Base-by-base conservation (phyloP, 2,888 invertebrate genomes). In the Trichogramma evanescens region DNA sequence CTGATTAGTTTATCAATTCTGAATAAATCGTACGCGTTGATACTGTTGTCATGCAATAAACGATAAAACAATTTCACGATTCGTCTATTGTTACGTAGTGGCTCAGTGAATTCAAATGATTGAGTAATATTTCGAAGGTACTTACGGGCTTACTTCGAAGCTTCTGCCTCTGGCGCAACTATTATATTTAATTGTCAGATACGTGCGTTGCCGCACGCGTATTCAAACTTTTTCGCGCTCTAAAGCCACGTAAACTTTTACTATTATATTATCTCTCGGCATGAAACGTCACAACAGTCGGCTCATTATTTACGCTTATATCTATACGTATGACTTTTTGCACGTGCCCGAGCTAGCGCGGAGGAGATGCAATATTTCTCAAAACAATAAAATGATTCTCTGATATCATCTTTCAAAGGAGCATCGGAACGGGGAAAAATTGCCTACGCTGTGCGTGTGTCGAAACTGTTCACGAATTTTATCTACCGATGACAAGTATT, bases 81-180 rank as follows among this genome's bases (percentile, higher is more conserved):
- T 45, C 50, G 54, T 50, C 54, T 41, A 59, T 59, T 63, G 57
- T 63, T 51, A 56, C 54, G 56, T 54, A 50, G 26, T 49, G 46
- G 50, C 59, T 54, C 51, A 62, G 59, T 59, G 54, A 59, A 59
- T 57, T 59, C 13, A 54, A 59, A 56, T 56, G 55, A 49, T 53
- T 50, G 54, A 39, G 51, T 49, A 52, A 51, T 54, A 56, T 60
- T 59, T 59, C 54, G 54, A 40, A 5, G 8, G 26, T 45, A 13
- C 10, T 13, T 13, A 13, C 13, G 13, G 13, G 13, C 13, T 13
- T 13, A 13, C 13, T 13, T 13, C 13, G 13, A 13, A 13, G 41
- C 50, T 26, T 49, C 44, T 38, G 46, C 46, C 7, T 48, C 13
- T 48, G 51, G 5, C 52, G 45, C 44, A 52, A 60, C 60, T 53